phyloP scores from a whole-genome alignment of 2,888 invertebrate species.

The Mimachlamys varia region DNA sequence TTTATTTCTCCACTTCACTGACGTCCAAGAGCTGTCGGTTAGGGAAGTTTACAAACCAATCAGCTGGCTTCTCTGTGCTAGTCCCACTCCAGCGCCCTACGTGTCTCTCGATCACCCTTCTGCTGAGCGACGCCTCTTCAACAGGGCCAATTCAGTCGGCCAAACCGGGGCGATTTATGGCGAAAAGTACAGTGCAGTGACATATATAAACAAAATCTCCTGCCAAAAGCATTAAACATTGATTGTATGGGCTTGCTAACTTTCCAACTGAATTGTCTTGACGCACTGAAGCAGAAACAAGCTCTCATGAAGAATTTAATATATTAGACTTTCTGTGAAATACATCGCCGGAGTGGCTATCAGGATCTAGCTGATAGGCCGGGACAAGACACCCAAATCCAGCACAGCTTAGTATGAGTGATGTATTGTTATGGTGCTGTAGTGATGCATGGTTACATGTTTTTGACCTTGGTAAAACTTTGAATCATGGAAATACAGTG shows the following conservation, averaged over 20 bases:
- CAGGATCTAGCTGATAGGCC: not conserved
- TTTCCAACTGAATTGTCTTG: conserved; percentile 20
- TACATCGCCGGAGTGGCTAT: not conserved
- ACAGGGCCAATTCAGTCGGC: not conserved
- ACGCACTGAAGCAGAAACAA: not conserved
- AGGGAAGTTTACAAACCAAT: not conserved
- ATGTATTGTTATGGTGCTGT: not conserved
- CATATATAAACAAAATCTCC: conserved; percentile 5
- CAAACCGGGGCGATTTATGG: not conserved
- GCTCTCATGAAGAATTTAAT: not conserved
- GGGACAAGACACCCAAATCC: not conserved
- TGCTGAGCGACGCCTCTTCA: not conserved
- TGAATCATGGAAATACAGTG: too few species aligned
- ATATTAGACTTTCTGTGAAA: not conserved
- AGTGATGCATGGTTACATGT: not conserved
- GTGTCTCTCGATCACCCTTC: not conserved
- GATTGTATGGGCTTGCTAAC: conserved; percentile 21
- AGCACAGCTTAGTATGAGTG: not conserved
- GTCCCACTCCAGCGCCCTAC: not conserved
- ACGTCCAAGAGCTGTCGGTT: not conserved
- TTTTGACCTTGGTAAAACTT: not conserved
- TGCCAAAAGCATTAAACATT: conserved; percentile 34
- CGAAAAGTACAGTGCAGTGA: not conserved
- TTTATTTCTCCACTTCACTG: not conserved
- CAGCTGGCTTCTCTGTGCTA: not conserved